These are phyloP conservation scores for Baccha elongata DNA, from an alignment of 2,888 invertebrate genomes.

Conservation along the genomic window DNA sequence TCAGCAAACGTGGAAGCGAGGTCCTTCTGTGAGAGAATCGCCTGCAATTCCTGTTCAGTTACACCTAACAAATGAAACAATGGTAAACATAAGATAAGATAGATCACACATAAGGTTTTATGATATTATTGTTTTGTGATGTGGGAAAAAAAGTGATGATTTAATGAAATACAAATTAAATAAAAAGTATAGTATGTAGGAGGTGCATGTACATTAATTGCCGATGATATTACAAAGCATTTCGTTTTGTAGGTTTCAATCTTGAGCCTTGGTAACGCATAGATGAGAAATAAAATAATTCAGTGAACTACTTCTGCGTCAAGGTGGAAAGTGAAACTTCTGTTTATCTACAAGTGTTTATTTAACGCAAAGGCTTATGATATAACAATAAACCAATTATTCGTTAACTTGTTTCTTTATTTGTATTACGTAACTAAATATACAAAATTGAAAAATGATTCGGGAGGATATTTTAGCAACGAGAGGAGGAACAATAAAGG, in stretches of 20 bases:
- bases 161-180: neutral
- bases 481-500: too few species aligned
- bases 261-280: constrained; percentile 55
- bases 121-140: too few species aligned
- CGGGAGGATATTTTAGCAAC: too few species aligned
- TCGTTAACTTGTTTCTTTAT: constrained; percentile 27
- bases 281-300: neutral
- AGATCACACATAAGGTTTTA: constrained; percentile 24
- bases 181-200: neutral
- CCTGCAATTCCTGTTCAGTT: constrained; percentile 88
- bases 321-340: constrained; percentile 53
- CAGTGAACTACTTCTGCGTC: neutral
- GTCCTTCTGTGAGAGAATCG: constrained; percentile 89
- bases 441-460: neutral
- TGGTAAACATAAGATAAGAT: constrained; percentile 56
- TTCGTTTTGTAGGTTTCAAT: constrained; percentile 52
- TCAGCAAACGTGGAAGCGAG: constrained; percentile 91
- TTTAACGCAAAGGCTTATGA: constrained; percentile 16
- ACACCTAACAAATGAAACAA: constrained; percentile 81
- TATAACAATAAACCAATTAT: neutral
- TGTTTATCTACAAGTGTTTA: constrained; percentile 53
- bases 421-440: neutral
- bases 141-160: too few species aligned
- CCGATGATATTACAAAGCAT: constrained; percentile 17
- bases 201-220: neutral